Base-by-base conservation (phyloP, 2,888 invertebrate genomes). In the Drosophila mimica region DNA sequence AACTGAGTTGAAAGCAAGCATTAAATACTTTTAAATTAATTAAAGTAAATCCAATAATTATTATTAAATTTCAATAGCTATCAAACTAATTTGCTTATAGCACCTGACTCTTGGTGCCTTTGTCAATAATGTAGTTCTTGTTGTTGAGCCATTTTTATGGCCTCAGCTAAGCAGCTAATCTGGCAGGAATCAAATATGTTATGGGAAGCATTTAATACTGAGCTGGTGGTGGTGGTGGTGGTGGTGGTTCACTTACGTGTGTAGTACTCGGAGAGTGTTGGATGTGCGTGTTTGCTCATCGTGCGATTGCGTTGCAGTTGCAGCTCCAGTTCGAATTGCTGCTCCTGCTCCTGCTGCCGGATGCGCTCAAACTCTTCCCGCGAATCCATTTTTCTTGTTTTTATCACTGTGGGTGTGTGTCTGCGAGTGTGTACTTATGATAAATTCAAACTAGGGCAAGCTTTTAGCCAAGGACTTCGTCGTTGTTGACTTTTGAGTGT, bases 211-310 rank as follows among this genome's bases (percentile, higher is more conserved):
- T 52, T 25, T n/a, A 28, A 9, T 13, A 8, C 13, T 28, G 4
- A 31, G 25, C 33, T 48, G 31, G 5, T 9, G n/a, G 30, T 3
- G 17, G 25, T 25, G 25, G 25, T 25, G 25, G 25, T 2, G 25
- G 25, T 25, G 25, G 25, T 25, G 25, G 25, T 52, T 31, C 34
- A 91, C 91, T 88, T 69, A 92, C 92, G 84, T 65, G 72, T 66
- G 63, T 92, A 92, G 70, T 92, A 92, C 30, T 93, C 92, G 0
- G 72, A 28, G 38, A 92, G 78, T 5, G 76, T 80, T n/a, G 92
- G 92, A 74, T 91, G 83, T 30, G 61, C 67, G 58, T 83, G 79
- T 28, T 81, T 82, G 59, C 68, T 85, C 11, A 69, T 48, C 48
- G 76, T 72, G 40, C 49, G 59, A 57, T 90, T 88, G 11, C 66